Evolutionary conservation across 2,113 vertebrate species (phyloP).

Genomic region (Pteruthius melanotis): DNA sequence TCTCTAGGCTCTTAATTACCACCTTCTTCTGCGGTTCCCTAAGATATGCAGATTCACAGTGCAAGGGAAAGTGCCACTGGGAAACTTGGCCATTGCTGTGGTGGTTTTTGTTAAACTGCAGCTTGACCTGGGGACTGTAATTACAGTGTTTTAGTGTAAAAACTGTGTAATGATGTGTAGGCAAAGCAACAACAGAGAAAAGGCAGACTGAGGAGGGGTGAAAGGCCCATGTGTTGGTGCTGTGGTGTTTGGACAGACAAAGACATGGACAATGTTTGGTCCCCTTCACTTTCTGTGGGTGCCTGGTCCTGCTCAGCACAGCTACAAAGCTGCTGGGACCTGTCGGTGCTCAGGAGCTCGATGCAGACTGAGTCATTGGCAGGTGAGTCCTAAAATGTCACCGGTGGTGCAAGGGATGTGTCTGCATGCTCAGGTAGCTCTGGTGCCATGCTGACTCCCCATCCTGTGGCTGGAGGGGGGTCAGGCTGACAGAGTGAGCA

Average conservation of each 20-base stretch:
- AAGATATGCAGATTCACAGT: background rate
- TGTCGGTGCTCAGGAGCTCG: rapidly evolving
- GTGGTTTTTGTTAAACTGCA: background rate
- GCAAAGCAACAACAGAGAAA: background rate
- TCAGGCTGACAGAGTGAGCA: rapidly evolving
- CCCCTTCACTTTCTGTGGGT: background rate
- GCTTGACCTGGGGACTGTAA: background rate
- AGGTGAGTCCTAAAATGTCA: background rate
- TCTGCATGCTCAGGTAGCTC: background rate
- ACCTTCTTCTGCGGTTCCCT: background rate
- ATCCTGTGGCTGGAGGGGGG: rapidly evolving
- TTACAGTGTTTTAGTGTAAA: background rate
- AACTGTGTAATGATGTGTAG: background rate
- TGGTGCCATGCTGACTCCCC: background rate
- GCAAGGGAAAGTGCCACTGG: background rate
- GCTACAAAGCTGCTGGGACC: rapidly evolving
- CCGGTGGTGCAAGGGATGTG: background rate
- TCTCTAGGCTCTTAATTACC: background rate
- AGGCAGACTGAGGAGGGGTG: rapidly evolving
- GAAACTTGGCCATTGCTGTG: background rate
- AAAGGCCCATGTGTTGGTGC: rapidly evolving
- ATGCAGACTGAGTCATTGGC: rapidly evolving
- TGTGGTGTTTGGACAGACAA: background rate
- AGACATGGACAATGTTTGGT: rapidly evolving
- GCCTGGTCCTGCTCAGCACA: background rate